These are phyloP conservation scores for Lagopus leucura DNA, from an alignment of 2,113 vertebrate genomes.

Conservation along the genomic window DNA sequence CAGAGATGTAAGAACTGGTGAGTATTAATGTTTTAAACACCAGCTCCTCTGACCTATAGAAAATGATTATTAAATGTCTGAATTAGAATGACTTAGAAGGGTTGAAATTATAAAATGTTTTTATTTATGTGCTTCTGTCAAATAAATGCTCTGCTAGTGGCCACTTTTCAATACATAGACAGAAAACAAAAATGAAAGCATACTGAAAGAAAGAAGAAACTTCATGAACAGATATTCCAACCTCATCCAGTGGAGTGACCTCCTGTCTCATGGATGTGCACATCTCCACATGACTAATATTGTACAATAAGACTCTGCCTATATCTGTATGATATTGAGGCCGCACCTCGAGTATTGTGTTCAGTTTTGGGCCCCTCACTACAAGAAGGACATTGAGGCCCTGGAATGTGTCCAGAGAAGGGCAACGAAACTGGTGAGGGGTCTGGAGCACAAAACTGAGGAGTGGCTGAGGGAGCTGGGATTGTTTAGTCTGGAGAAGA, in stretches of 20 bases:
- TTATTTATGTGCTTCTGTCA: not conserved
- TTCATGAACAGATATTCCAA: not conserved
- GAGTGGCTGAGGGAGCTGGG: no score
- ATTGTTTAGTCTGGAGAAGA: no score
- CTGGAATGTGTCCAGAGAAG: no score
- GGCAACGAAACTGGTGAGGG: no score
- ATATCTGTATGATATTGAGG: no score
- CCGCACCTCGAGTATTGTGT: no score
- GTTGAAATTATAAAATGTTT: not conserved
- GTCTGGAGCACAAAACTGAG: no score
- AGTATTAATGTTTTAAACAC: not conserved
- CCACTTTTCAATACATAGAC: not conserved
- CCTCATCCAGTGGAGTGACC: not conserved
- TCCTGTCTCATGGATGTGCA: not conserved
- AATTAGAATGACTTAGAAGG: not conserved
- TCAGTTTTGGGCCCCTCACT: no score
- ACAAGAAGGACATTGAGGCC: no score
- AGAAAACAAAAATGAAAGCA: not conserved
- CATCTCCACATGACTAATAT: not conserved
- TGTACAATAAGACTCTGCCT: no score
- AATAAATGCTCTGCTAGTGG: not conserved
- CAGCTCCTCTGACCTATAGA: not conserved
- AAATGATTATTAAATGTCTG: not conserved
- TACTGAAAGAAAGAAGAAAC: not conserved
- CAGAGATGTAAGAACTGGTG: not conserved